These are phyloP conservation scores for Cantharis lateralis DNA, from an alignment of 2,888 invertebrate species.

Conservation along the genomic window DNA sequence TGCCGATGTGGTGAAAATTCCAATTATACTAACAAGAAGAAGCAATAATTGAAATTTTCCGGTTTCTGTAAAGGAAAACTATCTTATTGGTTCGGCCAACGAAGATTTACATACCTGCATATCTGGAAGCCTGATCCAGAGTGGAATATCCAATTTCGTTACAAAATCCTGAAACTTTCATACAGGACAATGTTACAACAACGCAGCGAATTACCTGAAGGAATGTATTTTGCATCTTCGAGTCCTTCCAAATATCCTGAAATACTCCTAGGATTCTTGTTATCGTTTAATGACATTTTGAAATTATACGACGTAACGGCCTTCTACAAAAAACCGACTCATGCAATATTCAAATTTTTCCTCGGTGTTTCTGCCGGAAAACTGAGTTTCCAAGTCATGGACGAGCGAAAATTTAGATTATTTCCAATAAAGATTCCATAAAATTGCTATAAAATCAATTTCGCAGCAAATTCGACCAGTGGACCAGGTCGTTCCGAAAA, in stretches of 20 bases:
- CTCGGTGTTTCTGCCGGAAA: too few species aligned
- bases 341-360: too few species aligned
- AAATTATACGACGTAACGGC: not conserved
- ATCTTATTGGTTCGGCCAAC: not conserved
- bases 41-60: conserved; percentile 9
- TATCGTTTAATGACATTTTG: not conserved
- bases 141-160: not conserved
- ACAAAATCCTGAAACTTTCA: not conserved
- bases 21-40: conserved; percentile 9
- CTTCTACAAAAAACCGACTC: not conserved
- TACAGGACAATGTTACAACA: not conserved
- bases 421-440: too few species aligned
- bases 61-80: not conserved
- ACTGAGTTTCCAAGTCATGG: too few species aligned
- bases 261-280: not conserved
- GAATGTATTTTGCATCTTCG: not conserved
- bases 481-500: too few species aligned
- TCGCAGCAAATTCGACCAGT: too few species aligned
- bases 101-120: not conserved
- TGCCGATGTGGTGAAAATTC: not conserved
- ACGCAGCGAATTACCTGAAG: not conserved
- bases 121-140: not conserved
- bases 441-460: too few species aligned
- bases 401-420: too few species aligned
- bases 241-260: not conserved